phyloP scores from a whole-genome alignment of 2,797 vertebrate species.

The Falco concolor region DNA sequence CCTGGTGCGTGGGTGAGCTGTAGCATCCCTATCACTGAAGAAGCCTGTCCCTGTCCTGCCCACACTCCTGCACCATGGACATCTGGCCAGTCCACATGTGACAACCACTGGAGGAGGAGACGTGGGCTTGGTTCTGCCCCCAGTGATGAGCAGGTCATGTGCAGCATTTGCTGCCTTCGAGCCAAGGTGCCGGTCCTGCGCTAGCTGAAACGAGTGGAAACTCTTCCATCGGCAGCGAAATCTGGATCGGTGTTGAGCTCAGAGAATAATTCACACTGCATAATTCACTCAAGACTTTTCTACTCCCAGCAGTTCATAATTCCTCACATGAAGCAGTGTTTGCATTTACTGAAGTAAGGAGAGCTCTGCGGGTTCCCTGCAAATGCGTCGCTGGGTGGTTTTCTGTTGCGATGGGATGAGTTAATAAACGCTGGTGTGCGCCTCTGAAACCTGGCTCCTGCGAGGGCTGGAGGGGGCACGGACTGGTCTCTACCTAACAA shows the following conservation, averaged over 20 bases:
- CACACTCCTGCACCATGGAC: accelerated
- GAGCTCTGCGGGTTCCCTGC: not conserved
- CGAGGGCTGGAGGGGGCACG: accelerated
- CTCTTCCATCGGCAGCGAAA: not conserved
- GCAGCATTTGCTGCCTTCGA: accelerated
- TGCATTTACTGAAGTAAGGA: not conserved
- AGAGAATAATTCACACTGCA: not conserved
- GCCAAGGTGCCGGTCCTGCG: not conserved
- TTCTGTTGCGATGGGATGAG: not conserved
- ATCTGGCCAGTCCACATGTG: not conserved
- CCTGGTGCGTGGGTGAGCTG: not conserved
- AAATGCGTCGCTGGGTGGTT: accelerated
- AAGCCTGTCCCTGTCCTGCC: not conserved
- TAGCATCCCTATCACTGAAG: accelerated
- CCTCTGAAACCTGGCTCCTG: not conserved
- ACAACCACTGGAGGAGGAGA: not conserved
- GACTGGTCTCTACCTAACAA: not conserved
- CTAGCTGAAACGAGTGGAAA: not conserved
- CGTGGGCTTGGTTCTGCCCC: not conserved
- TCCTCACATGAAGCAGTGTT: not conserved
- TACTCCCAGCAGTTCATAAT: not conserved
- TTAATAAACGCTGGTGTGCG: accelerated
- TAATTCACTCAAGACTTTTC: not conserved
- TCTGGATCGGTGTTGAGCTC: accelerated
- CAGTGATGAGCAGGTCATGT: accelerated